phyloP scores from a whole-genome alignment of 2,797 vertebrate species.

The Sebastes steindachneri region DNA sequence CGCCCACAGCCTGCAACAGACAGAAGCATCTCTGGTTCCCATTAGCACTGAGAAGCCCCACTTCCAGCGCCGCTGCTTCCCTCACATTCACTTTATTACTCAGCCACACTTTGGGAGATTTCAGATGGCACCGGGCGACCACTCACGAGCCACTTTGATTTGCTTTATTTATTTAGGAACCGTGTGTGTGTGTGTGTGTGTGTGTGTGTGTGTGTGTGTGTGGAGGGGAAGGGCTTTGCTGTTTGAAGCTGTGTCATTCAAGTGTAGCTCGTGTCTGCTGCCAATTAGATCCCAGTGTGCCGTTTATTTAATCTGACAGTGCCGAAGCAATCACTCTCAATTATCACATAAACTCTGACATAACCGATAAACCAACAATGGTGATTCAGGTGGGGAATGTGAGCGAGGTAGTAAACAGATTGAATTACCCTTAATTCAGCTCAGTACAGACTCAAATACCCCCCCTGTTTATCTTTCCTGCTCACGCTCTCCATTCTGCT shows the following conservation, averaged over 20 bases:
- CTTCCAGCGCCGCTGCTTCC: constrained; percentile 74
- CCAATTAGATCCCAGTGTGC: constrained; percentile 79
- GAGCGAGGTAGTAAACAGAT: constrained; percentile 62
- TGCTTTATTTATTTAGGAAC: constrained; percentile 81
- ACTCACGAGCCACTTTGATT: constrained; percentile 79
- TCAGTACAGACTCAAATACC: constrained; percentile 45
- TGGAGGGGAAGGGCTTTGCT: constrained; percentile 31
- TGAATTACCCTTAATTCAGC: constrained; percentile 47
- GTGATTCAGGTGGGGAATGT: constrained; percentile 36
- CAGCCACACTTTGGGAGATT: constrained; percentile 82
- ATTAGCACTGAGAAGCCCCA: constrained; percentile 79
- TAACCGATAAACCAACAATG: constrained; percentile 76
- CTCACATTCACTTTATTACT: constrained; percentile 86
- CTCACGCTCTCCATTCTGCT: constrained; percentile 10
- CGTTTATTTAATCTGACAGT: constrained; percentile 83
- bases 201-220: constrained; percentile 7
- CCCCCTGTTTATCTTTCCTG: constrained; percentile 46
- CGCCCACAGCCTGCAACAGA: constrained; percentile 73
- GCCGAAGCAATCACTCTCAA: constrained; percentile 78
- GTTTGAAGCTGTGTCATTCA: constrained; percentile 74
- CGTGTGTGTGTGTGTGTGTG: constrained; percentile 19
- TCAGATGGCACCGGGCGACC: constrained; percentile 81
- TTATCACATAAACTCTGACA: constrained; percentile 78
- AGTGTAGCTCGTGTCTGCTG: constrained; percentile 74
- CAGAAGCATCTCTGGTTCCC: constrained; percentile 85